A percentile compares a stretch with the other conserved stretches of the same genome.
Evolutionary conservation across 2,113 vertebrate genomes (phyloP).

Genomic region (Syngnathus scovelli): DNA sequence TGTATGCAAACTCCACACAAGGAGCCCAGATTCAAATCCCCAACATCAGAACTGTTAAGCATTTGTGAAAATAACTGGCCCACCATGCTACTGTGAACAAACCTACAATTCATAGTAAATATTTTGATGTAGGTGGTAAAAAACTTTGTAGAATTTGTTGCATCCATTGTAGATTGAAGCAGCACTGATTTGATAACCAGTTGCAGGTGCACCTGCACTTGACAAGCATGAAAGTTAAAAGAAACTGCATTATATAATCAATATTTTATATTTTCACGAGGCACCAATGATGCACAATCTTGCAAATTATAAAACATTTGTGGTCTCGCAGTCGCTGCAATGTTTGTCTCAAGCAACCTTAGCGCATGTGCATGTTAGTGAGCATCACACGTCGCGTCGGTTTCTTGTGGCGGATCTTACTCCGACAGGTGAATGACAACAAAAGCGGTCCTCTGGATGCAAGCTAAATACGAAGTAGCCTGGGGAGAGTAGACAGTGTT

Average conservation of each 20-base stretch:
- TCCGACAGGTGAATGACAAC: conserved; percentile 3
- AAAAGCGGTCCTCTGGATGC: not conserved
- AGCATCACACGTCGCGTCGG: not conserved
- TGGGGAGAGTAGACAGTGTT: conserved; percentile 9
- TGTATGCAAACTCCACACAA: not conserved
- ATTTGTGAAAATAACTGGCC: not conserved
- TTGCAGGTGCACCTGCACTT: not conserved
- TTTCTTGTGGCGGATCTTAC: not conserved
- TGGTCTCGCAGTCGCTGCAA: not conserved
- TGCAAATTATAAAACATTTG: not conserved
- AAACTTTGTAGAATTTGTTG: not conserved
- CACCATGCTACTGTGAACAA: not conserved
- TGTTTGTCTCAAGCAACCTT: conserved; percentile 7
- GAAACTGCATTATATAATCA: not conserved
- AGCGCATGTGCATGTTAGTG: conserved; percentile 1
- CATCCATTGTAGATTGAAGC: not conserved
- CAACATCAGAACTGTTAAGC: not conserved
- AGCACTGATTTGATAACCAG: conserved; percentile 10
- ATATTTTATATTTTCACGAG: conserved; percentile 1
- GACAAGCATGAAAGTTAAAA: not conserved
- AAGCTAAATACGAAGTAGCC: conserved; percentile 28
- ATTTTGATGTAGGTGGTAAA: not conserved
- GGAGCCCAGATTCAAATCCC: not conserved
- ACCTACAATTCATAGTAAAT: not conserved
- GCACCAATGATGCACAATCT: not conserved